Base-by-base conservation (phyloP, 1,140 invertebrate species). In the Brachionus plicatilis region DNA sequence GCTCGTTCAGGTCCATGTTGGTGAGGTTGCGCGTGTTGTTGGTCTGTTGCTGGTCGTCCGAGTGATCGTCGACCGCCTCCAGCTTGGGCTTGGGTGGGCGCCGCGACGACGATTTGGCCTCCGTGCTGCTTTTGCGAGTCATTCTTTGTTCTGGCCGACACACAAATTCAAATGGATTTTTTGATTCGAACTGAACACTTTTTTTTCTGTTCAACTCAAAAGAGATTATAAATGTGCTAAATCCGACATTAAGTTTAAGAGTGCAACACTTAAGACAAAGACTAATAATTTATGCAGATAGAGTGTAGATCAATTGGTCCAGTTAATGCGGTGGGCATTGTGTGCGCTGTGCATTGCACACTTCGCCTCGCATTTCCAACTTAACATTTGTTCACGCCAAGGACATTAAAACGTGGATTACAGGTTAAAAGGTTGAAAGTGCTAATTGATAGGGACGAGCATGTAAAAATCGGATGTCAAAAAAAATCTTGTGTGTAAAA, bases 221-320 rank as follows among this genome's bases (percentile, higher is more conserved):
- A 43, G 24, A 72, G 41, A 43, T 43, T 43, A 43, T 72, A 72
- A 72, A 72, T 72, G 33, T 72, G 47, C 43, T 24, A 43, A 20
- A 72, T 72, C 68, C 68, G 68, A 72, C 68, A 72, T 72, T 72
- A 72, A 72, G 68, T 72, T 72, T 72, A 72, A 72, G 37, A 72
- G 68, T 72, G n/a, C 37, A 72, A 17, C 33, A 20, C 41, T 9
- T 72, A 37, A 72, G 68, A 72, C 68, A 72, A 72, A 72, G 68
- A 72, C 68, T 72, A 72, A 72, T 72, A 72, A 72, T 72, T 72
- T 72, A 72, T 72, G 68, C 68, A 43, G 68, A 20, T 72, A 72
- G 17, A 60, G 8, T 60, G 27, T 20, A 7, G 1, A 24, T 60
- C 20, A 9, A 60, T 20, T 9, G 3, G 53, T 60, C 9, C 14